A percentile compares a stretch with the other conserved stretches of the same genome.
Conservation (phyloP, 2,888 invertebrate genomes). For the Catonia carolina region DNA sequence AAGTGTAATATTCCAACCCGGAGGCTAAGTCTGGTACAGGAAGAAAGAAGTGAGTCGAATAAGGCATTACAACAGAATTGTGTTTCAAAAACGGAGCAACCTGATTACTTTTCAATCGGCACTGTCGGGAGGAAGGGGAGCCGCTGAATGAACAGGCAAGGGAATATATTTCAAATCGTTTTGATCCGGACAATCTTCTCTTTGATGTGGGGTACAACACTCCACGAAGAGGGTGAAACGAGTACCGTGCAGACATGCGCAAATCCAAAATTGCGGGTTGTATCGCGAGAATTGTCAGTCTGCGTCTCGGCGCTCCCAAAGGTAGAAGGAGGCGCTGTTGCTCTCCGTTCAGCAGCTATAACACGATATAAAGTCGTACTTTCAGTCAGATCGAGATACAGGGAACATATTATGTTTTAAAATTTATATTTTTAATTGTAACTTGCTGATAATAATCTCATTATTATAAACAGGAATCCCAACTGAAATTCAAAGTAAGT, state of each 20-base stretch:
- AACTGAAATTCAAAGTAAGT: slow-evolving; percentile 7
- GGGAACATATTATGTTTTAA: no score
- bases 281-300: not conserved
- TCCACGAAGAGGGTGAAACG: not conserved
- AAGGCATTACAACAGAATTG: slow-evolving; percentile 13
- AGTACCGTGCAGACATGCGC: no score
- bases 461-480: slow-evolving; percentile 1
- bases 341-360: not conserved
- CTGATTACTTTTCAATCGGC: slow-evolving; percentile 15
- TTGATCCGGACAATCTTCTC: slow-evolving; percentile 11
- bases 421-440: no score
- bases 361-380: no score
- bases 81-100: slow-evolving; percentile 12
- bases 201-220: slow-evolving; percentile 10
- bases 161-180: slow-evolving; percentile 10
- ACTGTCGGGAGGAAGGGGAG: not conserved
- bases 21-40: slow-evolving; percentile 1
- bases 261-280: no score
- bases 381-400: no score
- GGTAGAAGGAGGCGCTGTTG: not conserved
- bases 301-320: slow-evolving; percentile 2
- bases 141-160: not conserved
- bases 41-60: not conserved
- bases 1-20: slow-evolving; percentile 6
- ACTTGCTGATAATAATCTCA: not conserved